Percentiles rank a stretch among this genome's conserved stretches.
Evolutionary conservation across 2,113 vertebrate species (phyloP).

Genomic region (Lepisosteus osseus): DNA sequence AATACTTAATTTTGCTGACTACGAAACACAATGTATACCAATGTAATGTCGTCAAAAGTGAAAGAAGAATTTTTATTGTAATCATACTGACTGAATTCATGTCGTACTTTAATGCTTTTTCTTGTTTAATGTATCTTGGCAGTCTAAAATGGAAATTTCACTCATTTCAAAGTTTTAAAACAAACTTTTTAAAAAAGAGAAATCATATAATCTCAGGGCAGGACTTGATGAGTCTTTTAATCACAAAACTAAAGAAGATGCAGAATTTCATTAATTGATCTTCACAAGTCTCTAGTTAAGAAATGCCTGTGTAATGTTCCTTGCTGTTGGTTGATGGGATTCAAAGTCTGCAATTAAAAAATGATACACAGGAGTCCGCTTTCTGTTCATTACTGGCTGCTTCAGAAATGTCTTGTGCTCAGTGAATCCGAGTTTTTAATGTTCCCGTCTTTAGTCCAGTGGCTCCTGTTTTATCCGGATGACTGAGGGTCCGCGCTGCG

Average conservation of each 20-base stretch:
- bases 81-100: background rate
- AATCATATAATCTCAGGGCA: conserved; percentile 30
- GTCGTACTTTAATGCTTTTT: background rate
- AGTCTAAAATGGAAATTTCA: conserved; percentile 30
- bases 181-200: conserved; percentile 57
- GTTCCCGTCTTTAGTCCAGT: conserved; percentile 70
- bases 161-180: conserved; percentile 74
- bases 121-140: background rate
- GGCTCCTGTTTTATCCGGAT: conserved; percentile 88
- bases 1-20: background rate
- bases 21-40: background rate
- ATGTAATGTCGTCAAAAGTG: background rate
- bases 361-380: conserved; percentile 43
- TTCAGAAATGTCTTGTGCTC: conserved; percentile 55
- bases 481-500: conserved; percentile 69
- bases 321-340: conserved; percentile 44
- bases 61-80: conserved; percentile 15
- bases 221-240: conserved; percentile 39
- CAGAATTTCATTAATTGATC: conserved; percentile 48
- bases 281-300: conserved; percentile 52
- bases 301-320: conserved; percentile 29
- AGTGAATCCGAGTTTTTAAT: conserved; percentile 42
- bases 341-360: conserved; percentile 41
- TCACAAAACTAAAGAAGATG: conserved; percentile 59
- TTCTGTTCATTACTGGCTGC: conserved; percentile 36